phyloP scores from a whole-genome alignment of 2,797 vertebrate species.

The Ambastaia sidthimunki region DNA sequence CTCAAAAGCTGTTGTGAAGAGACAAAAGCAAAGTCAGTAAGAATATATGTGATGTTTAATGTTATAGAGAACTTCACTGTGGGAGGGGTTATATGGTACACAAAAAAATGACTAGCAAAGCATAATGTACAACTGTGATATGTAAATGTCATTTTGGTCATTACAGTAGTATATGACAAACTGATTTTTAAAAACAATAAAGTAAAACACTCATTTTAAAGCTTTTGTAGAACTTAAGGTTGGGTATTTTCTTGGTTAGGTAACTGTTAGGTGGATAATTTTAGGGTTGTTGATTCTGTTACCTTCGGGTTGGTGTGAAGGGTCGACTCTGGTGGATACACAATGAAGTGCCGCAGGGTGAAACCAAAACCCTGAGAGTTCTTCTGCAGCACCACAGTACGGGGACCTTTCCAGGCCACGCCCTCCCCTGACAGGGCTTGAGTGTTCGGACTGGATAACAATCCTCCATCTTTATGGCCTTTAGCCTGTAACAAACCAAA shows the following conservation, averaged over 20 bases:
- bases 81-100: not conserved
- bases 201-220: not conserved
- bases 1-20: not conserved
- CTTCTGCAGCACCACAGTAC: conserved; percentile 86
- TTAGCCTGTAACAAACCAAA: conserved; percentile 69
- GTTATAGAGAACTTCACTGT: not conserved
- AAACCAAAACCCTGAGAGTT: conserved; percentile 92
- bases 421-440: conserved; percentile 73
- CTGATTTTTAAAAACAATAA: not conserved
- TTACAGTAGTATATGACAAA: no score
- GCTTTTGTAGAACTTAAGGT: no score
- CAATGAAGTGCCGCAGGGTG: conserved; percentile 95
- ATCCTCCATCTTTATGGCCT: conserved; percentile 80
- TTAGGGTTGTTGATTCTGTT: conserved; percentile 2
- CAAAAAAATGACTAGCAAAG: not conserved
- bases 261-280: not conserved
- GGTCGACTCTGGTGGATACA: conserved; percentile 91
- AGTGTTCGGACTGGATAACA: conserved; percentile 76
- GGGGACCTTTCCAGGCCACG: conserved; percentile 79
- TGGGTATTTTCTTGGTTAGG: no score
- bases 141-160: not conserved
- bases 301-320: conserved; percentile 84
- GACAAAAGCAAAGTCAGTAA: not conserved
- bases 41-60: not conserved
- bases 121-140: not conserved